Evolutionary conservation across 2,113 vertebrate genomes (phyloP), one percentile per base, ranked within the genome.

Genomic region (Callocephalon fimbriatum): DNA sequence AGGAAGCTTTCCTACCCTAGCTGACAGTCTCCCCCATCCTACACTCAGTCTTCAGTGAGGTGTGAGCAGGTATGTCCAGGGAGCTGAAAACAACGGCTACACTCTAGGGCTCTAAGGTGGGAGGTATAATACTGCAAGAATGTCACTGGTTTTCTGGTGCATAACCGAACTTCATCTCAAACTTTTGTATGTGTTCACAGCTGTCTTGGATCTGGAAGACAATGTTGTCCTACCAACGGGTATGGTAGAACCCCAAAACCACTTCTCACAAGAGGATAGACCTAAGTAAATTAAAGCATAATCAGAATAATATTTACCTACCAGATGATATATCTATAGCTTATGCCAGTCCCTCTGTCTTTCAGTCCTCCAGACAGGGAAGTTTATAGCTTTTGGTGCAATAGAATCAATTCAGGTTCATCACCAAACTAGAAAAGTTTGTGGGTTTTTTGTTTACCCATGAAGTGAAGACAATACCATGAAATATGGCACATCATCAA

Each of bases 361-460:
- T 90, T 77, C 65, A 61, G 35, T 45, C 10, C 35, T 47, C 12
- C 48, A 51, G 44, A 85, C 19, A 65, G 7, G 19, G 6, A 91
- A 65, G 6, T 5, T 50, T 59, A 14, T 29, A 22, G 1, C 5
- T 56, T 81, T 78, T 53, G 9, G 4, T 58, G 21, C 35, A 78
- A 88, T 74, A 78, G 3, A 63, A 63, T 71, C 8, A 40, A 45
- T 61, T 81, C 29, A 29, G 17, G 23, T 29, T 7, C 18, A 56
- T 67, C n/a, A 54, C 0, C 0, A 92, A 75, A 58, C 27, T 23
- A 16, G 35, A 65, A 75, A 80, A 27, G 32, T 35, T 58, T 35
- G 32, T 9, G 21, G 0, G 0, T 35, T 68, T 65, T 63, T 53
- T 47, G 9, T 54, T 66, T 68, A 15, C 5, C 11, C 40, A 11